Conservation (phyloP, 2,113 vertebrate genomes). For the Cervus canadensis region DNA sequence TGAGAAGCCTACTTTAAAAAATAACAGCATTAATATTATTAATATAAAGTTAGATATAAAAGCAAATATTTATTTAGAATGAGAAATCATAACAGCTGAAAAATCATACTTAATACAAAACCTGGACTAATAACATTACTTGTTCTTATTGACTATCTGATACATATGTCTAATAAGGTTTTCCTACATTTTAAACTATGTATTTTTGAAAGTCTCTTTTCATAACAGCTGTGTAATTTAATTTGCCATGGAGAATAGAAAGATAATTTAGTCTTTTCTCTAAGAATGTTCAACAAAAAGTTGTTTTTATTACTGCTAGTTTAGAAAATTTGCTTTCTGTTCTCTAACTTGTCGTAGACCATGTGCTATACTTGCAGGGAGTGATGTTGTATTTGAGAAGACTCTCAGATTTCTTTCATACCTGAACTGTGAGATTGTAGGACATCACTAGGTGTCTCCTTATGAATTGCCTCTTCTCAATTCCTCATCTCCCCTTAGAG, state of each 20-base stretch:
- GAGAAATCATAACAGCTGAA: background rate
- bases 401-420: background rate
- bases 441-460: background rate
- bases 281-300: background rate
- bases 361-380: background rate
- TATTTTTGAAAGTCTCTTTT: background rate
- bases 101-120: background rate
- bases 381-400: background rate
- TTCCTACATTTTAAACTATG: background rate
- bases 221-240: background rate
- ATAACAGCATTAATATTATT: background rate
- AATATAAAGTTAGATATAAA: background rate
- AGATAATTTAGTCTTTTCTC: background rate
- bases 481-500: background rate
- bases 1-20: background rate
- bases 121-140: background rate
- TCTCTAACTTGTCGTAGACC: background rate
- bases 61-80: background rate
- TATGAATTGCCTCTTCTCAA: too few species aligned
- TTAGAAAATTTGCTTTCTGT: background rate
- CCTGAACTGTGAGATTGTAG: background rate
- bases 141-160: background rate
- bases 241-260: background rate
- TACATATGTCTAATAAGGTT: background rate
- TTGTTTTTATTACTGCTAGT: background rate